Percentiles rank a stretch among this genome's conserved stretches.
These are phyloP conservation scores for Perizoma flavofasciatum DNA, from an alignment of 2,888 invertebrate species.

Conservation along the genomic window DNA sequence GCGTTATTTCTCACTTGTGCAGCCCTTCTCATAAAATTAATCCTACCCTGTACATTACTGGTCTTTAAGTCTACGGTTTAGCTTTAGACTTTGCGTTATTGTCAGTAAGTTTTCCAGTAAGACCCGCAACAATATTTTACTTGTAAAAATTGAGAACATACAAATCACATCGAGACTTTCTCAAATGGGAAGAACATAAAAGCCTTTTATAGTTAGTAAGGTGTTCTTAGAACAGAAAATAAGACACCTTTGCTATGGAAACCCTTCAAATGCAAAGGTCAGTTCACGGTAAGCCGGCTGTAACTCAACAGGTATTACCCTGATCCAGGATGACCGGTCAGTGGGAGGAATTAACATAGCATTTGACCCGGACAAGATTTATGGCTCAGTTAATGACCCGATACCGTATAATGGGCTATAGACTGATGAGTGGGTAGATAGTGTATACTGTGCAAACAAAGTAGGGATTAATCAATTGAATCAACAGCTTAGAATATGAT, in stretches of 20 bases:
- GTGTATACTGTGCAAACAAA: slow-evolving; percentile 7
- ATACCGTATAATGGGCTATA: slow-evolving; percentile 45
- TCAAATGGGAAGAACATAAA: no score
- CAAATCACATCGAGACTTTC: no score
- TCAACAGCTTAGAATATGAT: slow-evolving; percentile 1
- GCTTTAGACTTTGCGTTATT: no score
- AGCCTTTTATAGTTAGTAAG: no score
- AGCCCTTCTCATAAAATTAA: no score
- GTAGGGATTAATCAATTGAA: slow-evolving; percentile 1
- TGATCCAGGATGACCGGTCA: slow-evolving; percentile 72
- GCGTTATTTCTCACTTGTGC: no score
- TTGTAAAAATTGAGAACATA: no score
- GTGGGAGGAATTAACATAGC: slow-evolving; percentile 67
- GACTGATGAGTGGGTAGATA: slow-evolving; percentile 36
- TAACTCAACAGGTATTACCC: slow-evolving; percentile 82
- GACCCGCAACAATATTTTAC: no score
- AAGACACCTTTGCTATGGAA: neutral
- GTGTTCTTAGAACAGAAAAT: no score
- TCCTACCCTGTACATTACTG: no score
- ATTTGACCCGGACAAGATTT: slow-evolving; percentile 56
- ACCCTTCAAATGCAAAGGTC: slow-evolving; percentile 29
- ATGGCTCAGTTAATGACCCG: slow-evolving; percentile 58
- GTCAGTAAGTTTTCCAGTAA: no score
- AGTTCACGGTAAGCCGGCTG: slow-evolving; percentile 56
- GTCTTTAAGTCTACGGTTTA: no score